Evolutionary conservation across 2,888 invertebrate species (phyloP), one percentile per base, ranked within the genome.

Genomic region (Troides helena): DNA sequence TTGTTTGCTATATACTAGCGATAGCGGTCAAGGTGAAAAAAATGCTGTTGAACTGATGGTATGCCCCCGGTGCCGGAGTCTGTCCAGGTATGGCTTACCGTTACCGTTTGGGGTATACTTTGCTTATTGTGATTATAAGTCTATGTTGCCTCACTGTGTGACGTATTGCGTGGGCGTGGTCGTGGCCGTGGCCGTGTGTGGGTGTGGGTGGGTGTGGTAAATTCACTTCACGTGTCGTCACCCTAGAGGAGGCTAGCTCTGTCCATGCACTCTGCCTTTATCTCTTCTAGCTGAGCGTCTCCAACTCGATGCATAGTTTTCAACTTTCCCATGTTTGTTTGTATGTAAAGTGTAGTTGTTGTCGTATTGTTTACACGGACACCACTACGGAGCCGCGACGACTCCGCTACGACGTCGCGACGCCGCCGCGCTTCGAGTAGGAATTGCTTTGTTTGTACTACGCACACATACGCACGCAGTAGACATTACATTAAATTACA

Each of bases 221-320:
- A 60, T 50, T 50, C 6, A 25, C 53, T 70, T 30, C 0, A n/a
- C 4, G 23, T 58, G 65, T 69, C 57, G 65, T 69, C 57, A 62
- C 60, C 46, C 43, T 70, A 67, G 66, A 58, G 59, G 58, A 39
- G 61, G 57, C 67, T 67, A 67, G 67, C 67, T 46, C 60, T 46
- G 63, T 67, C 1, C 43, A 59, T 60, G 70, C 70, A 67, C 65
- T 65, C 65, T 67, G 23, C 65, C 30, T 58, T 21, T 67, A 23
- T 65, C 65, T 67, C 39, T 65, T 39, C 67, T 71, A 71, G 70
- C 67, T 60, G 66, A 58, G 66, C 63, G 62, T 21, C 46, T 58
- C 62, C n/a, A 57, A 43, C 59, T 25, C 43, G 39, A 53, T 63
- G 25, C 53, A 46, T 25, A 50, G 60, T 70, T 64, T 59, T 36